Conservation (phyloP, 2,113 vertebrate genomes). For the Gracilinanus agilis region DNA sequence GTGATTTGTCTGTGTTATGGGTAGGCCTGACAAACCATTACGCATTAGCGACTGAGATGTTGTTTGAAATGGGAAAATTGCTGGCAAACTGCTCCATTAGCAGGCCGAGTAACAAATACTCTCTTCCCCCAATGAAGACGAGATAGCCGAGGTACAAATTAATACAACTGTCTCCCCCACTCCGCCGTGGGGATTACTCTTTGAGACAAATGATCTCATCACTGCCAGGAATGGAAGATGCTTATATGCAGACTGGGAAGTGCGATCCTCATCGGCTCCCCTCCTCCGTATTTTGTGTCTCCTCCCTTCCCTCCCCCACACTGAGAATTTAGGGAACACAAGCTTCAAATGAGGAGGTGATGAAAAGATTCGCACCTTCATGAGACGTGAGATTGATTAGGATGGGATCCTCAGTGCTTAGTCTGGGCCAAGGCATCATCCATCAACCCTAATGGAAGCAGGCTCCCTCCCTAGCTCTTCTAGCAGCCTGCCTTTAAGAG, state of each 20-base stretch:
- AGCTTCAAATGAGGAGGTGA: slow-evolving; percentile 59
- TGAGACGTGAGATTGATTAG: slow-evolving; percentile 76
- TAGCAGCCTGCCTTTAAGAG: slow-evolving; percentile 49
- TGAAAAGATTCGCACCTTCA: slow-evolving; percentile 71
- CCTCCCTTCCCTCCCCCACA: not conserved
- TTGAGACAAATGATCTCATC: slow-evolving; percentile 79
- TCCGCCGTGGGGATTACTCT: slow-evolving; percentile 82
- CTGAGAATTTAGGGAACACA: slow-evolving; percentile 58
- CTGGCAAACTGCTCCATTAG: slow-evolving; percentile 86
- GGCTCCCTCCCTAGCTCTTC: slow-evolving; percentile 38
- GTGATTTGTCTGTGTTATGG: slow-evolving; percentile 87
- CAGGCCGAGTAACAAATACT: slow-evolving; percentile 84
- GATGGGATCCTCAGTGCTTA: slow-evolving; percentile 63
- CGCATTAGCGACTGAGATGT: slow-evolving; percentile 83
- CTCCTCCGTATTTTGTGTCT: not conserved
- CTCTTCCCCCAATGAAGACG: slow-evolving; percentile 79
- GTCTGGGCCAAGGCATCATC: slow-evolving; percentile 60
- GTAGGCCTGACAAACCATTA: slow-evolving; percentile 86
- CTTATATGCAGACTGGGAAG: slow-evolving; percentile 38
- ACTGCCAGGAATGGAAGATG: slow-evolving; percentile 62
- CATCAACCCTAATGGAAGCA: slow-evolving; percentile 74
- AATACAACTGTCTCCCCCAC: slow-evolving; percentile 81
- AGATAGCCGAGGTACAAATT: slow-evolving; percentile 82
- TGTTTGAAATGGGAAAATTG: slow-evolving; percentile 87
- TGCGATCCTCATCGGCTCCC: slow-evolving; percentile 27